Percentiles rank a stretch among this genome's conserved stretches.
Evolutionary conservation across 2,797 vertebrate species (phyloP).

Genomic region (Myripristis murdjan): DNA sequence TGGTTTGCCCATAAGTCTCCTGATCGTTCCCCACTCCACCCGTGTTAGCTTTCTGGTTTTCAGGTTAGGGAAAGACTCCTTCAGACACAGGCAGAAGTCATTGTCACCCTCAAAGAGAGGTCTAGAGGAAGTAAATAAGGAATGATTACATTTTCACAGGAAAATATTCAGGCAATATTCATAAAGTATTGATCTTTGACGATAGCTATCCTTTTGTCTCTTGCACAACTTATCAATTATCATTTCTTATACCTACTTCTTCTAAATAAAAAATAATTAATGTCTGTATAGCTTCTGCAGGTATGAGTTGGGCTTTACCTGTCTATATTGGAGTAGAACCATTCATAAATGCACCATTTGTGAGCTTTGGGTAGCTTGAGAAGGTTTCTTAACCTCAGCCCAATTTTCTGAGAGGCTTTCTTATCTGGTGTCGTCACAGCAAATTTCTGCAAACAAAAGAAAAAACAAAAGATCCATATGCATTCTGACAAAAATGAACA

Average conservation of each 20-base stretch:
- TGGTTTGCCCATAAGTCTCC: slow-evolving; percentile 98
- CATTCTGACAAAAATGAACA: not conserved
- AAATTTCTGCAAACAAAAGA: slow-evolving; percentile 89
- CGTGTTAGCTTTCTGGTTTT: slow-evolving; percentile 97
- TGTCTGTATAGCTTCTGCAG: not conserved
- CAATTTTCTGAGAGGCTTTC: slow-evolving; percentile 97
- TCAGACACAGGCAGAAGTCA: slow-evolving; percentile 98
- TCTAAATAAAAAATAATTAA: not conserved
- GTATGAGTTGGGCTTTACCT: slow-evolving; percentile 83
- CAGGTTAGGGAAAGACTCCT: slow-evolving; percentile 97
- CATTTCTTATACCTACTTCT: not conserved
- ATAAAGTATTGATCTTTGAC: not conserved
- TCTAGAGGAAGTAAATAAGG: slow-evolving; percentile 78
- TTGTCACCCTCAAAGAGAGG: slow-evolving; percentile 99
- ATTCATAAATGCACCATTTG: slow-evolving; percentile 99
- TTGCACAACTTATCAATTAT: not conserved
- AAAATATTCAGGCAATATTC: not conserved
- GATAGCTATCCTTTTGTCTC: no score
- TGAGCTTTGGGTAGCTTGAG: slow-evolving; percentile 99
- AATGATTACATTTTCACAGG: not conserved
- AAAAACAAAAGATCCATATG: slow-evolving; percentile 50
- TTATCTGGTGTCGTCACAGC: slow-evolving; percentile 94
- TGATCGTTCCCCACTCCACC: slow-evolving; percentile 98
- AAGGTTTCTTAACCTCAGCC: slow-evolving; percentile 96
- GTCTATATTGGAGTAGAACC: slow-evolving; percentile 99